Evolutionary conservation across 2,797 vertebrate species (phyloP).

Genomic region (Gallinago stenura): DNA sequence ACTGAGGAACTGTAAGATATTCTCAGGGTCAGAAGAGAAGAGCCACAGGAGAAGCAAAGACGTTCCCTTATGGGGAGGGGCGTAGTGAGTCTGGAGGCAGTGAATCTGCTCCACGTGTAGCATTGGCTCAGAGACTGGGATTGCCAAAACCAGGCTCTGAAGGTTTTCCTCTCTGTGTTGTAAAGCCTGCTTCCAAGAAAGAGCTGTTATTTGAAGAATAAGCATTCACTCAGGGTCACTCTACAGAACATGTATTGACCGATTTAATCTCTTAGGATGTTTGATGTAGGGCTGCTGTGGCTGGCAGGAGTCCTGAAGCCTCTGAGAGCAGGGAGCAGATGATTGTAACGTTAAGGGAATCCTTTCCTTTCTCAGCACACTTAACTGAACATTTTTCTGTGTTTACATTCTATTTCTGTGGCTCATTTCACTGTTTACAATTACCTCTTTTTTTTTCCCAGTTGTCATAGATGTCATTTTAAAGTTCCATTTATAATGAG

Average conservation of each 20-base stretch:
- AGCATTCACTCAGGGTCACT: background rate
- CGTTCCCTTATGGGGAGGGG: rapidly evolving
- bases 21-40: background rate
- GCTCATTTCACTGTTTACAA: slow-evolving; percentile 47
- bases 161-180: background rate
- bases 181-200: background rate
- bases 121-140: background rate
- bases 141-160: background rate
- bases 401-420: slow-evolving; percentile 27
- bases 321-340: background rate
- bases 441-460: background rate
- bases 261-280: background rate
- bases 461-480: slow-evolving; percentile 42
- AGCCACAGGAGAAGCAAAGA: background rate
- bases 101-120: background rate
- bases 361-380: background rate
- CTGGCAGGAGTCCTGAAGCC: background rate
- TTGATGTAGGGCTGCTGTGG: background rate
- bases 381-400: background rate
- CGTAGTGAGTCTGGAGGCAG: background rate
- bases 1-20: background rate
- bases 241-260: background rate
- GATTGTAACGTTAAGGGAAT: background rate
- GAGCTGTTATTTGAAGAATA: background rate
- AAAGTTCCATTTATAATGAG: slow-evolving; percentile 47